Evolutionary conservation across 2,888 invertebrate species (phyloP), one percentile per base, ranked within the genome.

Genomic region (Lacanobia wlatinum): DNA sequence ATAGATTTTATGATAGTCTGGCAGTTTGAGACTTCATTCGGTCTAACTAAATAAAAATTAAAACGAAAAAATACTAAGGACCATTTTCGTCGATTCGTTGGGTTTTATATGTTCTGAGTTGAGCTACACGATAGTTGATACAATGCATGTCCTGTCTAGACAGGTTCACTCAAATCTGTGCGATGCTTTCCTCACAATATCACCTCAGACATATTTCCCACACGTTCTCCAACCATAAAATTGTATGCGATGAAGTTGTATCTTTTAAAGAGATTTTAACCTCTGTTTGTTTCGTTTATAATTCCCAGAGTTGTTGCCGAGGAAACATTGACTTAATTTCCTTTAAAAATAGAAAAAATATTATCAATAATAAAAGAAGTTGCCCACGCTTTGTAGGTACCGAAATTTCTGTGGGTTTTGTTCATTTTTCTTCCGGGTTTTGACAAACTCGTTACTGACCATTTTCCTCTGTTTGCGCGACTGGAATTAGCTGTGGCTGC

Each of bases 391-490:
- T 28, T 21, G 7, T 21, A 66, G 28, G 43, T n/a, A 43, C 10
- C 18, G 14, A n/a, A 18, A 23, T 59, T 46, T 53, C 23, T 38
- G n/a, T 59, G 70, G 58, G 38, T 58, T 73, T 65, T 72, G 48
- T 40, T 63, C 3, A 16, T 50, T 55, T 63, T 72, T 53, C 28
- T 61, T 73, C 43, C n/a, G 10, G 40, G 23, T 52, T 73, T 73
- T 71, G 64, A 59, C 58, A 69, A 82, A 70, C 34, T 61, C 50
- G 28, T 59, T n/a, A 23, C 21, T 18, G 58, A 67, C 56, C 58
- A 55, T 43, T 68, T 70, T 72, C 48, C 60, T 63, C 14, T 71
- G 63, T 75, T 72, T 73, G 23, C 21, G 50, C 52, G 28, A 60
- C 67, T 64, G 56, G 48, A 70, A 73, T 79, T 73, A 63, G 60